Evolutionary conservation across 2,888 invertebrate genomes (phyloP).

Genomic region (Trissoscelio sp.): DNA sequence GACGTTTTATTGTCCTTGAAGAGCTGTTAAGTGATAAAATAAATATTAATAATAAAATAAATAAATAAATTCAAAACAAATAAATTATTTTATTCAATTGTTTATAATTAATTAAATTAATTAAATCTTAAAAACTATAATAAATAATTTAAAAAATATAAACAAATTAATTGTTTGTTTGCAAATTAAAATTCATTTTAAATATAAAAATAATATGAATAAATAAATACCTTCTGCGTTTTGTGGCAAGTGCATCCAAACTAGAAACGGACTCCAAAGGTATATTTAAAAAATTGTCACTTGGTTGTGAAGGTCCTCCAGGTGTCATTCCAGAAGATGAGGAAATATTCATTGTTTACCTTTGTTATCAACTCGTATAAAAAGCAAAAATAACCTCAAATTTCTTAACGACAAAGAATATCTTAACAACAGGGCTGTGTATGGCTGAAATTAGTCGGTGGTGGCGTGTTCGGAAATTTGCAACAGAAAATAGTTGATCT

Average conservation of each 20-base stretch:
- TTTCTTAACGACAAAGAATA: too few relatives aligned
- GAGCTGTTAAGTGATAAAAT: too few relatives aligned
- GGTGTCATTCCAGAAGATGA: slow-evolving; percentile 76
- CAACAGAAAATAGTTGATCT: too few relatives aligned
- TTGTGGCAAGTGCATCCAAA: slow-evolving; percentile 79
- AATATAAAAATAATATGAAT: background rate
- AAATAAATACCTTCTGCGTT: slow-evolving; percentile 78
- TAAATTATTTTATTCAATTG: too few relatives aligned
- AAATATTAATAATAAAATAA: background rate
- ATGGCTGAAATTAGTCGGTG: too few relatives aligned
- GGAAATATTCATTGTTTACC: slow-evolving; percentile 74
- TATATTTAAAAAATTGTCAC: slow-evolving; percentile 78
- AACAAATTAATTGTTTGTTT: too few relatives aligned
- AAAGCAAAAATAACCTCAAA: too few relatives aligned
- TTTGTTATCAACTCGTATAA: background rate
- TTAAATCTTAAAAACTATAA: too few relatives aligned
- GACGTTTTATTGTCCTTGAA: slow-evolving; percentile 96
- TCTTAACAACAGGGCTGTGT: too few relatives aligned
- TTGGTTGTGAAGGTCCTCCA: slow-evolving; percentile 73
- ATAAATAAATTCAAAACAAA: too few relatives aligned
- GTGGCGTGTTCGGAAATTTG: too few relatives aligned
- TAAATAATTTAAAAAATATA: background rate
- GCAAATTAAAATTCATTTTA: background rate
- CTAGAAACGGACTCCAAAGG: slow-evolving; percentile 77
- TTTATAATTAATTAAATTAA: too few relatives aligned